Percentiles rank a stretch among this genome's conserved stretches.
Conservation (phyloP, 2,797 vertebrate species). For the Delichon dasypus region DNA sequence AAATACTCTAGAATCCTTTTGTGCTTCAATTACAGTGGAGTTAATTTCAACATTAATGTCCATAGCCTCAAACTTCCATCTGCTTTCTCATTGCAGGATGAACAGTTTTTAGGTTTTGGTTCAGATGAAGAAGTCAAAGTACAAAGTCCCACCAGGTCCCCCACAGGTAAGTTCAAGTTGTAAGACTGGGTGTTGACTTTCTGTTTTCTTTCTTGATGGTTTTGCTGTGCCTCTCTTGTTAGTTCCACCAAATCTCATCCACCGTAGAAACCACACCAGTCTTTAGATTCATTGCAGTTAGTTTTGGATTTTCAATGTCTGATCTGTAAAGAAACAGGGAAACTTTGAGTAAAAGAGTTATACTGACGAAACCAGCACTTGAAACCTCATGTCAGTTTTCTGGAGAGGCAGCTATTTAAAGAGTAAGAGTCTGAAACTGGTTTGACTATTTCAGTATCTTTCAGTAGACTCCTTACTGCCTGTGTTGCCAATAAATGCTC, state of each 20-base stretch:
- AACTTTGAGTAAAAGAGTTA: background rate
- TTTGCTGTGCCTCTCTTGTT: background rate
- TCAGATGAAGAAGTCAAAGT: slow-evolving; percentile 89
- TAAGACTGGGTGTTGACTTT: background rate
- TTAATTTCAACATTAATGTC: background rate
- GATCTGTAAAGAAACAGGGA: background rate
- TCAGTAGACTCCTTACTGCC: background rate
- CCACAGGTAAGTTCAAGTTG: slow-evolving; percentile 80
- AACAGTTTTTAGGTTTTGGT: slow-evolving; percentile 93
- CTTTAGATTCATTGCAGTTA: background rate
- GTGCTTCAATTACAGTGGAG: background rate
- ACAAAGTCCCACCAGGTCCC: slow-evolving; percentile 83
- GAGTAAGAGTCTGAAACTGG: background rate
- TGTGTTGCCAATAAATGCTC: background rate
- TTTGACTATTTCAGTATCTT: background rate
- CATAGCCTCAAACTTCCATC: slow-evolving; percentile 1
- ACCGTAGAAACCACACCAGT: background rate
- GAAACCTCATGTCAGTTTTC: background rate
- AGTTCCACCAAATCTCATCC: background rate
- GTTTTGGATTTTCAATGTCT: background rate
- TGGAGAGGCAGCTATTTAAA: background rate
- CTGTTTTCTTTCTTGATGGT: background rate
- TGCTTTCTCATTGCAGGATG: slow-evolving; percentile 83
- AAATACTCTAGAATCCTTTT: background rate
- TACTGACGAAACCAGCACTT: background rate